Percentiles rank a stretch among this genome's conserved stretches.
phyloP scores from a whole-genome alignment of 2,113 vertebrate genomes.

The Phyllostomus hastatus region DNA sequence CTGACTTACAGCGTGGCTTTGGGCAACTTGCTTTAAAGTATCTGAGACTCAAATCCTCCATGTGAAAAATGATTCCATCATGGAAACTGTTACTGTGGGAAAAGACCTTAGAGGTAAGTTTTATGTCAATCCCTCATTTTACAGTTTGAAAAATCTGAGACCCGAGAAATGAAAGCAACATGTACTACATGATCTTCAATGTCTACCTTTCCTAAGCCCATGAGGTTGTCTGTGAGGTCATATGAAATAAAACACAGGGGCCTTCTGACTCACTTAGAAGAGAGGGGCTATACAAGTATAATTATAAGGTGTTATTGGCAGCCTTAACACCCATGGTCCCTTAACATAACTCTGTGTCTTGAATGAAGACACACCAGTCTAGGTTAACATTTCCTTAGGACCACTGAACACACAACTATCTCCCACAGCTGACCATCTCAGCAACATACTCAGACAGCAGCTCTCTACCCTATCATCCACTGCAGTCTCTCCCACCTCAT shows the following conservation, averaged over 20 bases:
- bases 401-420: background rate
- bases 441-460: background rate
- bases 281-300: background rate
- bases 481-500: background rate
- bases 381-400: background rate
- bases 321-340: background rate
- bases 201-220: constrained; percentile 34
- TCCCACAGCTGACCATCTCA: background rate
- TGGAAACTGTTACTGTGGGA: background rate
- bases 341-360: constrained; percentile 12
- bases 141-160: constrained; percentile 30
- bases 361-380: background rate
- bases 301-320: background rate
- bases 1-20: constrained; percentile 13
- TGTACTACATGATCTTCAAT: background rate
- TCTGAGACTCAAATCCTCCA: constrained; percentile 14
- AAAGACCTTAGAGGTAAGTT: background rate
- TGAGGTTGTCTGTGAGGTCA: constrained; percentile 22
- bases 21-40: constrained; percentile 22
- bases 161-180: background rate
- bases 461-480: background rate
- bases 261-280: constrained; percentile 16
- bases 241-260: constrained; percentile 10
- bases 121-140: background rate
- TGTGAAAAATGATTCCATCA: background rate